Percentiles rank a stretch among this genome's conserved stretches.
phyloP scores from a whole-genome alignment of 2,113 vertebrate species.

The Gallinago undulata region DNA sequence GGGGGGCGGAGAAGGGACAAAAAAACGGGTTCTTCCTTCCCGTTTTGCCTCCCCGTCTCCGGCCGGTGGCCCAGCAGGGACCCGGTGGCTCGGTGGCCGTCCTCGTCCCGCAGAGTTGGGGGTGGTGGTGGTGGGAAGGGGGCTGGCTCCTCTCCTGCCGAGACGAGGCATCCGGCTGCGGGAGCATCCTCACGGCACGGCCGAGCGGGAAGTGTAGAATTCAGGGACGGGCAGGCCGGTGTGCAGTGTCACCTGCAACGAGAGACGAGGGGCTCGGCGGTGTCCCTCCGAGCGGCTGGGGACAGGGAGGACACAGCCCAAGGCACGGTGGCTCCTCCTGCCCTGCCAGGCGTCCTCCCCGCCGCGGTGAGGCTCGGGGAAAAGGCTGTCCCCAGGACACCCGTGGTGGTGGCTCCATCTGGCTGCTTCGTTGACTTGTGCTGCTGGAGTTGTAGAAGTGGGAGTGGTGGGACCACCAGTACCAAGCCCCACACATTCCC shows the following conservation, averaged over 20 bases:
- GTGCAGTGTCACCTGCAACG: slow-evolving; percentile 89
- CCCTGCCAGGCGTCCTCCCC: not conserved
- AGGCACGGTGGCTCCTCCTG: not conserved
- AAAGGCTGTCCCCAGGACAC: not conserved
- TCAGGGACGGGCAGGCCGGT: slow-evolving; percentile 94
- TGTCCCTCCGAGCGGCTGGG: rapidly evolving
- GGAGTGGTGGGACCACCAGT: not conserved
- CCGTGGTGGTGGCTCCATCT: not conserved
- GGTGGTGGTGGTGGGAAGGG: not conserved
- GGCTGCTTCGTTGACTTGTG: rapidly evolving
- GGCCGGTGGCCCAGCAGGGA: not conserved
- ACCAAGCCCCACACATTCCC: not conserved
- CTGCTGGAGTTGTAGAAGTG: not conserved
- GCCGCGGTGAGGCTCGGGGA: not conserved
- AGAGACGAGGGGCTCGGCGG: not conserved
- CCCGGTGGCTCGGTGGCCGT: not conserved
- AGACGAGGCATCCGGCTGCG: slow-evolving; percentile 49
- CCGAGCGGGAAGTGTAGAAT: slow-evolving; percentile 87
- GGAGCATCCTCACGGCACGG: slow-evolving; percentile 67
- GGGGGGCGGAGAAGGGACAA: not conserved
- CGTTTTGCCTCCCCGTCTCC: not conserved
- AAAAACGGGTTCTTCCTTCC: not conserved
- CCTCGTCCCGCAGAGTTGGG: not conserved
- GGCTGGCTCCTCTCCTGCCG: slow-evolving; percentile 1
- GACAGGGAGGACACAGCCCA: no score